Base-by-base conservation (phyloP, 1,140 invertebrate genomes). In the Ceratosolen solmsi region DNA sequence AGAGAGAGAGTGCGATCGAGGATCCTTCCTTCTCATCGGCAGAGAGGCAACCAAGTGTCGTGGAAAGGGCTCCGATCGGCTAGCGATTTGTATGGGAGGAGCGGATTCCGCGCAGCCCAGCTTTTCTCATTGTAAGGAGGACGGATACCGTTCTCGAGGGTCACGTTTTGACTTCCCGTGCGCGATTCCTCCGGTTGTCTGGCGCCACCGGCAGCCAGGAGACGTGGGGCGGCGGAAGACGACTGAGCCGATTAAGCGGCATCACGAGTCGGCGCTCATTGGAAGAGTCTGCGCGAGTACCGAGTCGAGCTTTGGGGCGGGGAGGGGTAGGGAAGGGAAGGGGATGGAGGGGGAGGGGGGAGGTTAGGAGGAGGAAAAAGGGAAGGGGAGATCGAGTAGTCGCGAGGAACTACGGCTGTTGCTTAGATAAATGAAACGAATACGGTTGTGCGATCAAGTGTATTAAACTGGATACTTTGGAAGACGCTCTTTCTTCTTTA, bases 21-120 rank as follows among this genome's bases (percentile, higher is more conserved):
- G n/a, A n/a, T n/a, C n/a, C n/a, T n/a, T n/a, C n/a, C n/a, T n/a
- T n/a, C n/a, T n/a, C n/a, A n/a, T n/a, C n/a, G n/a, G n/a, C n/a
- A n/a, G n/a, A n/a, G n/a, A n/a, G n/a, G n/a, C n/a, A n/a, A n/a
- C n/a, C 15, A 15, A 5, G 13, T 13, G 41, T 46, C 13, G 7
- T 46, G 13, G 5, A 5, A 5, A 8, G 41, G 13, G 41, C 22
- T 51, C 65, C 22, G 41, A 72, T 72, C 46, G 13, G 8, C 41
- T 4, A 17, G 17, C 36, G 41, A 25, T 49, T 54, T 20, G n/a
- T 63, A 63, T 63, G 27, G 9, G 38, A 20, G 36, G 25, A 71
- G 30, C 51, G 68, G 36, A 79, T 84, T 78, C 82, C 73, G 79
- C 58, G 17, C 56, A 51, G 17, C 65, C 70, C n/a, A n/a, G 41